Base-by-base conservation (phyloP, 1,140 invertebrate species). In the Eupristina koningsbergeri region DNA sequence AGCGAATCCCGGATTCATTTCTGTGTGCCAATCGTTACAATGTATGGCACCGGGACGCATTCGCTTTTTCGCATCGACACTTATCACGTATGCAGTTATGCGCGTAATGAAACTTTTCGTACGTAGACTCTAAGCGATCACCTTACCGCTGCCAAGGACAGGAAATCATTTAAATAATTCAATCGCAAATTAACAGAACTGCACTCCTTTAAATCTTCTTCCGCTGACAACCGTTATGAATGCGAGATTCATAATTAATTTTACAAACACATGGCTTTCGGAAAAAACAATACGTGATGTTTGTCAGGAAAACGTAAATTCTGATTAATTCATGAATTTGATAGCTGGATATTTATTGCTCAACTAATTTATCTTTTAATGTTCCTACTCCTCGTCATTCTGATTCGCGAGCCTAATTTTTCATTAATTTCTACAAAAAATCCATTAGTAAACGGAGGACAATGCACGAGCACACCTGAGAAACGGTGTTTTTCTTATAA, bases 121-220 rank as follows among this genome's bases (percentile, higher is more conserved):
- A 58, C 31, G 22, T 22, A 47, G 0, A 64, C 13, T 29, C 11
- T 15, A n/a, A 63, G 58, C 36, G 39, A 47, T 77, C 26, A 63
- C 29, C 36, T 67, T 67, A 67, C 31, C 36, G 17, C 64, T 34
- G 31, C 78, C n/a, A 34, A 53, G 9, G 29, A 58, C 64, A 53
- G 39, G 83, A 47, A 80, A 53, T 47, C 36, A 39, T 64, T 45
- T 81, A 73, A 85, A 50, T 50, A 80, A 67, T 67, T 41, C 53
- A 67, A 74, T 63, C 36, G 53, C 77, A 34, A 85, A 84, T 36
- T 71, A 85, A 36, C 31, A 74, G 50, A 41, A 22, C 64, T 80
- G 79, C 67, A 80, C 79, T 71, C 34, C 67, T 71, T 80, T 67
- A 39, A 80, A 53, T 31, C 61, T 80, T 31, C 31, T 80, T 19